A percentile compares a stretch with the other conserved stretches of the same genome.
Evolutionary conservation across 1,140 invertebrate species (phyloP).

Genomic region (Heliothis virescens): DNA sequence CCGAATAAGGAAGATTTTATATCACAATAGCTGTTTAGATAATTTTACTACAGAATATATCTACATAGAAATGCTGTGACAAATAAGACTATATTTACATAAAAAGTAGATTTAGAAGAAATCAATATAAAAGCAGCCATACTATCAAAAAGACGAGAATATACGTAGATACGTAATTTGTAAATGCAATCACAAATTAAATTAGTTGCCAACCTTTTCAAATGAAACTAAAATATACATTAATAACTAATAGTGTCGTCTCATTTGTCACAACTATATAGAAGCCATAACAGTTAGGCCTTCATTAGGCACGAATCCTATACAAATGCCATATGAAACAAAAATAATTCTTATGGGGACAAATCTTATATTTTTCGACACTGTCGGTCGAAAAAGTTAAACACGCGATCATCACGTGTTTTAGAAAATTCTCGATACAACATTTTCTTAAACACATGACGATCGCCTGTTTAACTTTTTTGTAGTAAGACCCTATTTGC

Average conservation of each 20-base stretch:
- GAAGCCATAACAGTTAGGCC: constrained; percentile 42
- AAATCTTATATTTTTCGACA: not conserved
- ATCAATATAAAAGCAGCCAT: not conserved
- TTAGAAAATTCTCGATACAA: too few relatives aligned
- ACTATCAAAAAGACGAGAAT: too few relatives aligned
- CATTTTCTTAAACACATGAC: too few relatives aligned
- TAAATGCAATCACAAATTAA: too few relatives aligned
- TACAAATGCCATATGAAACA: not conserved
- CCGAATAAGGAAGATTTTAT: constrained; percentile 55
- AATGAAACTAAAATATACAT: not conserved
- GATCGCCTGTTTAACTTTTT: too few relatives aligned
- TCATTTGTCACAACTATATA: constrained; percentile 20
- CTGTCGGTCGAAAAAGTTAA: too few relatives aligned
- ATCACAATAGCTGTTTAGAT: constrained; percentile 63
- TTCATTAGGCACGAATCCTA: constrained; percentile 48
- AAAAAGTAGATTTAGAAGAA: not conserved
- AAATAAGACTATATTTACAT: constrained; percentile 38
- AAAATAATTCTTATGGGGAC: not conserved
- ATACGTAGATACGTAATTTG: too few relatives aligned
- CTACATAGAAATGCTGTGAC: constrained; percentile 52
- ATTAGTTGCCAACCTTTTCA: too few relatives aligned
- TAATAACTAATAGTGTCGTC: not conserved
- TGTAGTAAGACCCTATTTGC: too few relatives aligned
- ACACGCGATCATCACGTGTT: too few relatives aligned
- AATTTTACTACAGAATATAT: constrained; percentile 39